These are phyloP conservation scores for Nemurella pictetii DNA, from an alignment of 2,888 invertebrate species.

Conservation along the genomic window DNA sequence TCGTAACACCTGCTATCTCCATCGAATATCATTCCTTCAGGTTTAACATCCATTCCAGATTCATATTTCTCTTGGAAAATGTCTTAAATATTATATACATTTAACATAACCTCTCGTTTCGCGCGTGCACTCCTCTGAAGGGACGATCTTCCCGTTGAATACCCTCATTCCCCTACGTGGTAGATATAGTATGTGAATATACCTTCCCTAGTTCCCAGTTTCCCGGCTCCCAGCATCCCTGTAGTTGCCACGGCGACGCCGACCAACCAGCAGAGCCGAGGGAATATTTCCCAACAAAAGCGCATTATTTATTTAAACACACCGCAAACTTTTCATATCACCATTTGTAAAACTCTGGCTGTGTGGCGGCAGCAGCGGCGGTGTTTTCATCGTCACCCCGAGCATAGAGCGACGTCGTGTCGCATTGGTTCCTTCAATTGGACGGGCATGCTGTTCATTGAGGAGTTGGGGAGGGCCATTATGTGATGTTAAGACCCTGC, in stretches of 20 bases:
- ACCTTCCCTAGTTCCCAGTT: too few species aligned
- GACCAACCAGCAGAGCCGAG: neutral
- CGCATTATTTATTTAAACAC: constrained; percentile 23
- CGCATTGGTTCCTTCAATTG: neutral
- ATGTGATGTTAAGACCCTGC: too few species aligned
- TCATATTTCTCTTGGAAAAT: neutral
- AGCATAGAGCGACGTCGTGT: neutral
- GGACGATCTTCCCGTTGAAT: neutral
- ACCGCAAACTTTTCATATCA: constrained; percentile 26
- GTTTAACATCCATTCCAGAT: neutral
- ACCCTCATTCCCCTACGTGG: neutral
- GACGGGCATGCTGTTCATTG: neutral
- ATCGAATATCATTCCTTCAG: neutral
- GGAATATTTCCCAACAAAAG: neutral
- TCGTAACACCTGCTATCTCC: neutral
- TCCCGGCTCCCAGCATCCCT: neutral
- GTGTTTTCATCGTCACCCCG: neutral
- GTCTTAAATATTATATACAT: neutral
- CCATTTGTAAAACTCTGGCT: constrained; percentile 22
- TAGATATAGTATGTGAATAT: neutral
- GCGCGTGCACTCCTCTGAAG: neutral
- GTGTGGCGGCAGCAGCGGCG: neutral
- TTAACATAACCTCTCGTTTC: neutral
- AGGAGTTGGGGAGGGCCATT: neutral
- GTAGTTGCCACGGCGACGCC: neutral